Base-by-base conservation (phyloP, 2,797 vertebrate genomes). In the Antennarius maculatus region DNA sequence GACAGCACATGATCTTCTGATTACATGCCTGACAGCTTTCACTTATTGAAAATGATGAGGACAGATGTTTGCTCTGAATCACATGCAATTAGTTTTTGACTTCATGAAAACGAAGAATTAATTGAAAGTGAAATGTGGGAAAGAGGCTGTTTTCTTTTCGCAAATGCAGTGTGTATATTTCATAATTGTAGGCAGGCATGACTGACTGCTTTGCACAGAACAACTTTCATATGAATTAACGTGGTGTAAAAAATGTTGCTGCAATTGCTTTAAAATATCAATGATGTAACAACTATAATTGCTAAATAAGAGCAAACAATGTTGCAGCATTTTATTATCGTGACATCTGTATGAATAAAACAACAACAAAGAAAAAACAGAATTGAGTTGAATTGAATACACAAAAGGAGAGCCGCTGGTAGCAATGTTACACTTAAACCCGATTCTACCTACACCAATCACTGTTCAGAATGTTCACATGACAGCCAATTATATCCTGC, bases 11-110 rank as follows among this genome's bases (percentile, higher is more conserved):
- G 86, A 86, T 92, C 92, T 91, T 89, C 86, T 90, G 91, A 94
- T 94, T 94, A 93, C 90, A 92, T 89, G 92, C 85, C 88, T 92
- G 92, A 92, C 90, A 92, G 89, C 89, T 85, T 85, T 75, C 83
- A 79, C 88, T 90, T 87, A 92, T 86, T 89, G 90, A 86, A 92
- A 93, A 87, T 84, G 84, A 93, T 87, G 86, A 85, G 89, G 91
- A 91, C 92, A 94, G 92, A 93, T 93, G 91, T 93, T 93, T 89
- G 80, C 86, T 87, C 84, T 77, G 87, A 86, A 86, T 90, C 89
- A 86, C 76, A 81, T 72, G 71, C 90, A 90, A 89, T 92, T 86
- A 91, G 80, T 79, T 85, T 91, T 85, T 90, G 88, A 88, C 85
- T 93, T 91, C 66, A 85, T 83, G 85, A 92, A 91, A 94, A 92